These are phyloP conservation scores for Paguma larvata DNA, from an alignment of 2,797 vertebrate species.

Conservation along the genomic window DNA sequence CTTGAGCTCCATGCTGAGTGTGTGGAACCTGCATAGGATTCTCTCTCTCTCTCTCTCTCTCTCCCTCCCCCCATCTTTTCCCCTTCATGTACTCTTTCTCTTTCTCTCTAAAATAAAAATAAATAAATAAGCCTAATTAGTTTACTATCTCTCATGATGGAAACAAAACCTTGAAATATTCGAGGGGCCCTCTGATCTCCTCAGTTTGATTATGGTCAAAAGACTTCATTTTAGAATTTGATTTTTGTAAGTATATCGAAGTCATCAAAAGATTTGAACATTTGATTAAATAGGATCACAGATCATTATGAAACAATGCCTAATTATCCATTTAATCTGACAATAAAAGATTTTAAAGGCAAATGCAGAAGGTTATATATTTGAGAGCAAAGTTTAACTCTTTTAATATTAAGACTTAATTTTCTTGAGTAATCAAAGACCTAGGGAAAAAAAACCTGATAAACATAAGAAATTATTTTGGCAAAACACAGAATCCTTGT, in stretches of 20 bases:
- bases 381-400: neutral
- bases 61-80: no score
- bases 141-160: neutral
- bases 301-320: neutral
- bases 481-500: neutral
- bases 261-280: neutral
- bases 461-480: neutral
- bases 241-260: neutral
- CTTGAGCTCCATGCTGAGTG: no score
- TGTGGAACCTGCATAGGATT: no score
- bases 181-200: neutral
- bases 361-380: neutral
- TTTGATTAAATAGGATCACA: neutral
- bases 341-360: neutral
- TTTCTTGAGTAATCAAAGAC: neutral
- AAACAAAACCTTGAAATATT: neutral
- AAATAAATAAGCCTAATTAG: neutral
- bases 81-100: no score
- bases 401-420: neutral
- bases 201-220: neutral
- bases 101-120: no score
- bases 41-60: no score
- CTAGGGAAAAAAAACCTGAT: neutral
- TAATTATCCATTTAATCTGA: neutral
- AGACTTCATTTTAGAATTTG: neutral